Conservation (phyloP, 2,888 invertebrate species). For the Podabrus alpinus region DNA sequence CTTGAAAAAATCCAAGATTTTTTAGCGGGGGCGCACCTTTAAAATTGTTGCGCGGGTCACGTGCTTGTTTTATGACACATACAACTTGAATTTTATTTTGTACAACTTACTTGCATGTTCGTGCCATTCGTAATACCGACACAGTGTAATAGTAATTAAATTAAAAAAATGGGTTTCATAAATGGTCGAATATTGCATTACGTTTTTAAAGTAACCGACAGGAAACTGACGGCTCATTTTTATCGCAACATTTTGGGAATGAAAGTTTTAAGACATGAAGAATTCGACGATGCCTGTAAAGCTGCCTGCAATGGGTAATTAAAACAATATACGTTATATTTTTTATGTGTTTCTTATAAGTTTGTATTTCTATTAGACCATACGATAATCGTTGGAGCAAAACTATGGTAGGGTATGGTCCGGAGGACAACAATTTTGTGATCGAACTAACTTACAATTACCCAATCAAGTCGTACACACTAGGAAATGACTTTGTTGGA, state of each 20-base stretch:
- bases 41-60: no score
- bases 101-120: no score
- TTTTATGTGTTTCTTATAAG: not conserved
- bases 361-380: constrained; percentile 66
- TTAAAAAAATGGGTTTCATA: constrained; percentile 29
- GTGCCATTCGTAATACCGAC: not conserved
- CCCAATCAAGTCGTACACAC: constrained; percentile 82
- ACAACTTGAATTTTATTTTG: no score
- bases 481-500: constrained; percentile 90
- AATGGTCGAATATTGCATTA: constrained; percentile 87
- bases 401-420: constrained; percentile 98
- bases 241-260: constrained; percentile 90
- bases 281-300: constrained; percentile 95
- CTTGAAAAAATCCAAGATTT: no score
- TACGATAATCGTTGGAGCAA: constrained; percentile 98
- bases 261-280: constrained; percentile 96
- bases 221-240: constrained; percentile 83
- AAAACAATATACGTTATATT: constrained; percentile 6
- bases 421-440: constrained; percentile 93
- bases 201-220: constrained; percentile 94
- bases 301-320: constrained; percentile 95
- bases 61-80: no score
- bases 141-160: not conserved
- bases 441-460: constrained; percentile 98
- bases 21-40: no score